Base-by-base conservation (phyloP, 2,797 vertebrate species). In the Microctenopoma steveboyesi region DNA sequence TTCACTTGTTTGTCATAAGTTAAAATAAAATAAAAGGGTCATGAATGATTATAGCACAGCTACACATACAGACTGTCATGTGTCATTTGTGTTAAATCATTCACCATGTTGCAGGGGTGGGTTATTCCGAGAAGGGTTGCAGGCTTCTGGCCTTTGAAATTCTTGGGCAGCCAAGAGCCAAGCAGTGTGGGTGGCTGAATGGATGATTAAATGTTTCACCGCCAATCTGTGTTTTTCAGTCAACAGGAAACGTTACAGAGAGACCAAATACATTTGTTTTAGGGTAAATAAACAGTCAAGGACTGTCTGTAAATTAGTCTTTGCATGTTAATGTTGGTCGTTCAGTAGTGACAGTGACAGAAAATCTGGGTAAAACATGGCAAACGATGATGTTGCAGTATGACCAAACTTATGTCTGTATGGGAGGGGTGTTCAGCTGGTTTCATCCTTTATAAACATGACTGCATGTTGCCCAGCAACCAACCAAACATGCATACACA, bases 401-500 rank as follows among this genome's bases (percentile, higher is more conserved):
- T 4, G 9, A 50, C 37, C 51, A 68, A 49, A 64, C 64, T 22
- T 47, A 47, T 37, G 15, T 61, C 47, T 64, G 14, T 33, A 68
- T 63, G 56, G 67, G 57, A 75, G 22, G 25, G 35, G 27, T 18
- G 62, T 49, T 28, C 74, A 65, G 42, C 64, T 85, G 62, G 55
- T 73, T 75, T 89, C 46, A 73, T 58, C 77, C 69, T 54, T 79
- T 66, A 78, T 62, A 58, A 78, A 74, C 25, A 15, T 56, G 74
- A 68, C 35, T 56, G 22, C 57, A 18, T n/a, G 91, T 89, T 84
- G 54, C 88, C 64, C 13, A 15, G 91, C 81, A 87, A 91, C 88
- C 46, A 42, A 67, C 64, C 56, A 91, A 92, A 92, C 86, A 89
- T 6, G 0, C 40, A 55, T 78, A 91, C 82, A 90, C 84, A 88